Evolutionary conservation across 2,113 vertebrate species (phyloP), one percentile per base, ranked within the genome.

Genomic region (Oreotrochilus melanogaster): DNA sequence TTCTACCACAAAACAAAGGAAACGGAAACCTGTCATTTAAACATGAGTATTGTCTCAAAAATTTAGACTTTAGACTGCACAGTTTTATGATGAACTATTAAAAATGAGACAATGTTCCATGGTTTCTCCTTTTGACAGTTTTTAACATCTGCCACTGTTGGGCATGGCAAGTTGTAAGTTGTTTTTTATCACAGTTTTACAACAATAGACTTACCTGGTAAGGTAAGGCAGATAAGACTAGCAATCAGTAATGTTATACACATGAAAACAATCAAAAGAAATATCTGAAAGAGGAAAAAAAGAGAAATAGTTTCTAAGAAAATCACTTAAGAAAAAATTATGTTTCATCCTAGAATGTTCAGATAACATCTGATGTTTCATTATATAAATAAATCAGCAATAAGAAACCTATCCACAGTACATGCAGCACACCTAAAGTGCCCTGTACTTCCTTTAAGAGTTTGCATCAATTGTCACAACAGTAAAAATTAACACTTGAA

Each of bases 161-260:
- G 86, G 15, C 28, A 72, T 3, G 17, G 23, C 53, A 84, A 57
- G 27, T 48, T 12, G 35, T 9, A 15, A 61, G 25, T 13, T 53
- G 27, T 21, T 91, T 87, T 88, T 72, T 60, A 58, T 31, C 1
- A 3, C 1, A 69, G 28, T 70, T 64, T 78, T 56, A 69, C 37
- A 9, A 0, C 23, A 64, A 65, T 2, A 57, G 28, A 96, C 98
- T 96, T 96, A 99, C 99, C 99, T 99, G 99, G 99, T 86, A 99
- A 97, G 28, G 99, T 99, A 96, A 99, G 98, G 97, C 99, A 99
- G 97, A 99, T 97, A 98, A 99, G 98, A 98, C 99, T 99, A 95
- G 99, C 99, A 62, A 99, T 98, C 94, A 99, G 97, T 95, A 99
- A 98, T 6, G 99, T 99, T 97, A 99, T 98, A 92, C 99, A 99